Evolutionary conservation across 2,113 vertebrate genomes (phyloP).

Genomic region (Myxocyprinus asiaticus): DNA sequence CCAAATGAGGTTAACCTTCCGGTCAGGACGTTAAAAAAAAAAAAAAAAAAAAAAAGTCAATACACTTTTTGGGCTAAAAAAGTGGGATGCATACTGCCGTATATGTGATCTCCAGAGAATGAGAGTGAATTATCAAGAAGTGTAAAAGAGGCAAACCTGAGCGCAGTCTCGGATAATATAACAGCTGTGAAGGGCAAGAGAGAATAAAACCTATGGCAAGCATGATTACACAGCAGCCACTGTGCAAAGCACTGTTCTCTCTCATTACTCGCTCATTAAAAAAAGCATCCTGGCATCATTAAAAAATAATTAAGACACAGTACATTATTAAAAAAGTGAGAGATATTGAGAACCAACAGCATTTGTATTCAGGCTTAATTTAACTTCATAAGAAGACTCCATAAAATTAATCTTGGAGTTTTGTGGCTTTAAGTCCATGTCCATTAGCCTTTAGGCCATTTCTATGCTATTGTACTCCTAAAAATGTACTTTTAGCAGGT

Average conservation of each 20-base stretch:
- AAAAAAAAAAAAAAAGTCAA: no score
- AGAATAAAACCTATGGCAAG: not conserved
- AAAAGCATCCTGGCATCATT: not conserved
- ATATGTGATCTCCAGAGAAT: not conserved
- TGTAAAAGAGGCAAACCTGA: not conserved
- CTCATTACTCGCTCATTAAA: slow-evolving; percentile 16
- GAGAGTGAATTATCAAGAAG: not conserved
- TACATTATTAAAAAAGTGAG: not conserved
- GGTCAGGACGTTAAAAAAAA: no score
- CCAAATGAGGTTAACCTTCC: slow-evolving; percentile 4
- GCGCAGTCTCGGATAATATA: not conserved
- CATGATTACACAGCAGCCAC: not conserved
- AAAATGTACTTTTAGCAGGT: no score
- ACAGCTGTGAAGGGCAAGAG: not conserved
- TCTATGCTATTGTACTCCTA: no score
- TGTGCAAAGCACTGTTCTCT: not conserved
- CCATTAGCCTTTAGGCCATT: no score
- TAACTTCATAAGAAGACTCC: no score
- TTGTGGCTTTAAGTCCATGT: no score
- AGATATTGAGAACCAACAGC: not conserved
- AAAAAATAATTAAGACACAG: not conserved
- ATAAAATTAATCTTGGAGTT: no score
- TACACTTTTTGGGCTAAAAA: not conserved
- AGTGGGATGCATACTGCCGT: not conserved
- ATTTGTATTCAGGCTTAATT: not conserved